Evolutionary conservation across 1,140 invertebrate genomes (phyloP).

Genomic region (Varroa destructor): DNA sequence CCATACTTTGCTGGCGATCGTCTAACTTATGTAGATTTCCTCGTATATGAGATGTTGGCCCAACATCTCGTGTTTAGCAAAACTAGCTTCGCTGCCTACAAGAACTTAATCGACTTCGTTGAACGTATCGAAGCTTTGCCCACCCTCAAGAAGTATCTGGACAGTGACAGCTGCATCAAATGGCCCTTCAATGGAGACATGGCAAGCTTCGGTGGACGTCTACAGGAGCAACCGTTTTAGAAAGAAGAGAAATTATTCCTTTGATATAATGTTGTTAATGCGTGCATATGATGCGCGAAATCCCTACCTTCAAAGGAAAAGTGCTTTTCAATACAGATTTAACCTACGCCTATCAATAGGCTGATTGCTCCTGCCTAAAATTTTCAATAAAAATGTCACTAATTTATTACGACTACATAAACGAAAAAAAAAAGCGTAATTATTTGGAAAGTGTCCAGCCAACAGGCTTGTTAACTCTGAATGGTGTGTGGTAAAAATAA

Average conservation of each 20-base stretch:
- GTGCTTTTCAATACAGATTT: no score
- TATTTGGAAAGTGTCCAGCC: no score
- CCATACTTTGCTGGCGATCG: slow-evolving; percentile 43
- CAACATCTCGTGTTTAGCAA: slow-evolving; percentile 40
- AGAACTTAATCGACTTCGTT: slow-evolving; percentile 41
- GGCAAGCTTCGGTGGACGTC: slow-evolving; percentile 39
- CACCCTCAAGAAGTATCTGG: slow-evolving; percentile 40
- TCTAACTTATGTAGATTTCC: slow-evolving; percentile 45
- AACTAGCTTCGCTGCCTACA: slow-evolving; percentile 40
- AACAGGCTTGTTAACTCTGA: no score
- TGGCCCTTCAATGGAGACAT: slow-evolving; percentile 40
- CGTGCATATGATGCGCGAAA: no score
- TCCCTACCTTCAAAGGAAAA: no score
- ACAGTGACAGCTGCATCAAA: slow-evolving; percentile 39
- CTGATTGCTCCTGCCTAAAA: no score
- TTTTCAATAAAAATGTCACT: no score
- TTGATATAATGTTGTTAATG: no score
- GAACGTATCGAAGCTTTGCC: slow-evolving; percentile 40
- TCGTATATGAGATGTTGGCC: slow-evolving; percentile 45
- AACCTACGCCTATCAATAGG: no score
- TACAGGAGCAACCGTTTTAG: slow-evolving; percentile 4
- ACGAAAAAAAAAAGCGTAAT: no score
- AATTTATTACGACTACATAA: no score
- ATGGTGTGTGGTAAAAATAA: no score
- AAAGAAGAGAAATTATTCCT: neutral